phyloP scores from a whole-genome alignment of 2,113 vertebrate species.

The Apus apus region DNA sequence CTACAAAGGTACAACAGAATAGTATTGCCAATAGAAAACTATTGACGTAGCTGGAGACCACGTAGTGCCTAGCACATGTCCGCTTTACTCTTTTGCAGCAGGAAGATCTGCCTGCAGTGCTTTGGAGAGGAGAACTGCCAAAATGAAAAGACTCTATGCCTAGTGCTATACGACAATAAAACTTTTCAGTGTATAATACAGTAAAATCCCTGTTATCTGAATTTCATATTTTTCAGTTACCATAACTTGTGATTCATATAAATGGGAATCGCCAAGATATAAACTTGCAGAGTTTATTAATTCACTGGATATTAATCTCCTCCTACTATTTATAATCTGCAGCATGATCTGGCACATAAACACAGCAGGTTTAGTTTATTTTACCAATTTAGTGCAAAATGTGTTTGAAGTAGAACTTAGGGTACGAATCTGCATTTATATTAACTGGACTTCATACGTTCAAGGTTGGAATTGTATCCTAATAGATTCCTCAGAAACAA shows the following conservation, averaged over 20 bases:
- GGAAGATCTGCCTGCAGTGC: background rate
- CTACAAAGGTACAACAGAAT: background rate
- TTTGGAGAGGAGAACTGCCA: background rate
- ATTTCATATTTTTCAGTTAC: constrained; percentile 13
- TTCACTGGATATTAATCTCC: background rate
- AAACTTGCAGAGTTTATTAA: constrained; percentile 1
- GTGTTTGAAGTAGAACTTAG: background rate
- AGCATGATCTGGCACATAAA: background rate
- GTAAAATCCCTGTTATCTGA: background rate
- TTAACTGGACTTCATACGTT: background rate
- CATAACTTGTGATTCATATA: background rate
- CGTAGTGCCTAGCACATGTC: background rate
- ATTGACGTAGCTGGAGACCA: background rate
- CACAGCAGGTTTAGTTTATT: background rate
- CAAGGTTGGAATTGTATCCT: background rate
- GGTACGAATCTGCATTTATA: background rate
- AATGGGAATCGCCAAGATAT: background rate
- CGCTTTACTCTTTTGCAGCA: background rate
- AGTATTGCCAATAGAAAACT: background rate
- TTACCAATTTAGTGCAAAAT: background rate
- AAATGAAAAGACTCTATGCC: background rate
- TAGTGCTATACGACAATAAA: background rate
- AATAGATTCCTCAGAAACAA: background rate
- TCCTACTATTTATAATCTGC: background rate
- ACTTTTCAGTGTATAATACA: background rate